Evolutionary conservation across 2,113 vertebrate species (phyloP).

Genomic region (Xerus inauris): DNA sequence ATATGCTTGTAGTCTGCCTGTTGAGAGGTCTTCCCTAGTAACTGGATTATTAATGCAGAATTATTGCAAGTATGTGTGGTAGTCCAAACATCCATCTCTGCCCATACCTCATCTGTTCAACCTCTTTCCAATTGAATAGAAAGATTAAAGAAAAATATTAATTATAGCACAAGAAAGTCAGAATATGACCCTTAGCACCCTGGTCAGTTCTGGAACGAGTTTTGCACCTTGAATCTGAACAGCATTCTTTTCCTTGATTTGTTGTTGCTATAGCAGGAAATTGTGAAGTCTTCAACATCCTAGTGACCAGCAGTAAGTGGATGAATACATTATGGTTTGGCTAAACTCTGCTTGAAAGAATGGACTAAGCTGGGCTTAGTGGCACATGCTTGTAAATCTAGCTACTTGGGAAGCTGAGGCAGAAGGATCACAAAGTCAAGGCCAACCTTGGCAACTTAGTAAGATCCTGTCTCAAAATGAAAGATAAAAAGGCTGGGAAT

Average conservation of each 20-base stretch:
- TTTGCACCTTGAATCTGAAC: neutral
- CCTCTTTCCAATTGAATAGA: neutral
- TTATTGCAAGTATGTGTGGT: neutral
- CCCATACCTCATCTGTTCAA: neutral
- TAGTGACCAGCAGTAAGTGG: neutral
- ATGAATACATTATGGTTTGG: neutral
- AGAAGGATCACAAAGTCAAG: neutral
- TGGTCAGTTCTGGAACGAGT: neutral
- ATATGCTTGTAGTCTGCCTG: neutral
- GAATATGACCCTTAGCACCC: neutral
- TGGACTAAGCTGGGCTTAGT: neutral
- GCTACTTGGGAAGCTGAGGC: neutral
- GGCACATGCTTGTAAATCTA: neutral
- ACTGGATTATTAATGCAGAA: neutral
- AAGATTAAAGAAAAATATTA: constrained; percentile 30
- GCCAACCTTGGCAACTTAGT: neutral
- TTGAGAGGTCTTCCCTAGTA: neutral
- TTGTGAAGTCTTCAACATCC: neutral
- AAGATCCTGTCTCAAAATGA: neutral
- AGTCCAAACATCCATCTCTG: neutral
- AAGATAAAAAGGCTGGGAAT: neutral
- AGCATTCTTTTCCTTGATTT: neutral
- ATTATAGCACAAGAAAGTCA: neutral
- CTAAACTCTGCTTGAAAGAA: constrained; percentile 9
- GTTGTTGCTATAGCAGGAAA: neutral